Base-by-base conservation (phyloP, 1,140 invertebrate species). In the Lasaia peninsularis region DNA sequence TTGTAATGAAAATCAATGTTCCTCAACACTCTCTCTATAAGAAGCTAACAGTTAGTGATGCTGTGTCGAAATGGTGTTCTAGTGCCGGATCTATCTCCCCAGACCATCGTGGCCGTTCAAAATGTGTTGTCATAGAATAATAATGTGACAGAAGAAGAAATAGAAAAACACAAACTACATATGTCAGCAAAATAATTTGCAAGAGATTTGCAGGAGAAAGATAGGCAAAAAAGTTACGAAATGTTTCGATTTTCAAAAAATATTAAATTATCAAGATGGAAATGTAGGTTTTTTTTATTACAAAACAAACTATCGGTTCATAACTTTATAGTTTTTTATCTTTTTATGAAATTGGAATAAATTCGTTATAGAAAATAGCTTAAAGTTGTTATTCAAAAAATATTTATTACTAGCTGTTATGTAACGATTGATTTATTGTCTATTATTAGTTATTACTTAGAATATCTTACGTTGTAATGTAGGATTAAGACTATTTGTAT, bases 171-270 rank as follows among this genome's bases (percentile, higher is more conserved):
- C 10, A 21, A 53, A 53, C 32, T 16, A 35, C 18, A 53, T 18
- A 24, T 53, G 32, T 11, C 3, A 35, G 18, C 18, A 33, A 34
- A 53, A 35, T 16, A 11, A 20, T 35, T 35, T 35, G 52, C 52
- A 35, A 53, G 33, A 53, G 33, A 53, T 20, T 20, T 53, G 16
- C 35, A 53, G 32, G 52, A 53, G 35, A 34, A 50, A 9, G 20
- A 53, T 7, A 9, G 52, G 33, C 35, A 35, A 35, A 20, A 53
- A 35, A 37, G 14, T 53, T 35, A 53, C 52, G 16, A 14, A 16
- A 20, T 53, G 48, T 50, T 50, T 50, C 20, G 53, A 55, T 55
- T 55, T 55, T 28, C 37, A 40, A 40, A 55, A 34, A 55, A 55
- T 55, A 24, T 55, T 48, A 2, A 55, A 55, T 31, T 55, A 0